phyloP scores from a whole-genome alignment of 23 tunicate genomes.

The Trididemnum clinides region DNA sequence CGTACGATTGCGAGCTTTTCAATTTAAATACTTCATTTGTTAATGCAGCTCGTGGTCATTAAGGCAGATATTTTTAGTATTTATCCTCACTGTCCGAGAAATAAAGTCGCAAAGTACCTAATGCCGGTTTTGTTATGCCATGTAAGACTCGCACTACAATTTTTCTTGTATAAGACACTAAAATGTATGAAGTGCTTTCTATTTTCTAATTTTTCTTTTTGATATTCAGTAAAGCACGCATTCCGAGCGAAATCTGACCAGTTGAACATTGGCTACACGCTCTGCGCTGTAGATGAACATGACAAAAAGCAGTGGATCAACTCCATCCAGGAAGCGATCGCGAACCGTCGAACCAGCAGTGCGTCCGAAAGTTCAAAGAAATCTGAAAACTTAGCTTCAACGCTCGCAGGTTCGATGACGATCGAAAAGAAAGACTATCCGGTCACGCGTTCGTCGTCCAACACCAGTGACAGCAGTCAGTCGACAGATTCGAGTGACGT shows the following conservation, averaged over 20 bases:
- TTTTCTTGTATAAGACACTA: too few species aligned
- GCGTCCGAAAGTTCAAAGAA: neutral
- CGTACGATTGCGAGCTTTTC: too few species aligned
- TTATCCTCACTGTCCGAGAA: too few species aligned
- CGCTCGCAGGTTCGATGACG: neutral
- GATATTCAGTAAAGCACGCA: conserved; percentile 60
- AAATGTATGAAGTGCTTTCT: too few species aligned
- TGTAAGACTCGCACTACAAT: too few species aligned
- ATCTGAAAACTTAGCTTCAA: too few species aligned
- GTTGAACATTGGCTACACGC: conserved; percentile 58
- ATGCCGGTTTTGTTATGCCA: too few species aligned
- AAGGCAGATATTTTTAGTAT: too few species aligned
- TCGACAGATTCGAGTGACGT: conserved; percentile 30
- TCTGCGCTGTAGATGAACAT: conserved; percentile 78
- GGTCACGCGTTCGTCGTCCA: conserved; percentile 65
- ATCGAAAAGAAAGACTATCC: neutral
- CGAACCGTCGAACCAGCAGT: conserved; percentile 18
- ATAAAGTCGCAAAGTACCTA: too few species aligned
- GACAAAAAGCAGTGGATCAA: conserved; percentile 90
- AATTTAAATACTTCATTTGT: too few species aligned
- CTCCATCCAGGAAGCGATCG: conserved; percentile 68
- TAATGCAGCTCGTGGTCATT: too few species aligned
- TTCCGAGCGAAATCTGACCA: conserved; percentile 76
- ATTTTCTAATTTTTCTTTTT: too few species aligned
- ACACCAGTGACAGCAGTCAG: conserved; percentile 45